Conservation (phyloP, 2,797 vertebrate species). For the Sardinella longiceps region DNA sequence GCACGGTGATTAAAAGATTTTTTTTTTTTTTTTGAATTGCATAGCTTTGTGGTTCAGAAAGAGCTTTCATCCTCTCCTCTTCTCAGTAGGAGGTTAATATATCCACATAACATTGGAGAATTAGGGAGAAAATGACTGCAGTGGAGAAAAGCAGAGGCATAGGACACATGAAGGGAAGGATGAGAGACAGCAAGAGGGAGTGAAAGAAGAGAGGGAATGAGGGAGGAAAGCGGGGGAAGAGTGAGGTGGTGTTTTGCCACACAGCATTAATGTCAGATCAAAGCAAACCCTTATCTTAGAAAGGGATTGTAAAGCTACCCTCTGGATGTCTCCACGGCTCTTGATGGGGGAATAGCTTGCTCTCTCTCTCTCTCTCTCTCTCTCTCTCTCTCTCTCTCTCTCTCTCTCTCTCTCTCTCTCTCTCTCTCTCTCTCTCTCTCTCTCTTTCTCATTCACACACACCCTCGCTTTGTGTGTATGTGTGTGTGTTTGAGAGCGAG, state of each 20-base stretch:
- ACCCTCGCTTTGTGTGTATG: neutral
- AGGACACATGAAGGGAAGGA: neutral
- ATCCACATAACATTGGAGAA: neutral
- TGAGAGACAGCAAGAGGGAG: neutral
- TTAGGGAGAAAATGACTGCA: neutral
- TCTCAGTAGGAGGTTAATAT: conserved; percentile 6
- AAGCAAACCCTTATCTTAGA: conserved; percentile 19
- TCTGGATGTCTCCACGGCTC: conserved; percentile 11
- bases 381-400: neutral
- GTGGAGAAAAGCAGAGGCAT: neutral
- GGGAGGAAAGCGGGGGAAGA: neutral
- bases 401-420: neutral
- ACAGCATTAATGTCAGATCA: conserved; percentile 23
- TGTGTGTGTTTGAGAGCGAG: neutral
- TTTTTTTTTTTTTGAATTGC: neutral
- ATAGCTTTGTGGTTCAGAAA: neutral
- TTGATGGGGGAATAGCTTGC: neutral
- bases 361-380: neutral
- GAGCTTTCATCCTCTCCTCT: neutral
- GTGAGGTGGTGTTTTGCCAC: conserved; percentile 7
- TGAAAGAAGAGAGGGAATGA: neutral
- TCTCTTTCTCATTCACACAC: neutral
- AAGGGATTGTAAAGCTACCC: conserved; percentile 18
- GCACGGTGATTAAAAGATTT: neutral
- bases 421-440: neutral